Evolutionary conservation across 1,140 invertebrate genomes (phyloP), one percentile per base, ranked within the genome.

Genomic region (Drosophila baimaii): DNA sequence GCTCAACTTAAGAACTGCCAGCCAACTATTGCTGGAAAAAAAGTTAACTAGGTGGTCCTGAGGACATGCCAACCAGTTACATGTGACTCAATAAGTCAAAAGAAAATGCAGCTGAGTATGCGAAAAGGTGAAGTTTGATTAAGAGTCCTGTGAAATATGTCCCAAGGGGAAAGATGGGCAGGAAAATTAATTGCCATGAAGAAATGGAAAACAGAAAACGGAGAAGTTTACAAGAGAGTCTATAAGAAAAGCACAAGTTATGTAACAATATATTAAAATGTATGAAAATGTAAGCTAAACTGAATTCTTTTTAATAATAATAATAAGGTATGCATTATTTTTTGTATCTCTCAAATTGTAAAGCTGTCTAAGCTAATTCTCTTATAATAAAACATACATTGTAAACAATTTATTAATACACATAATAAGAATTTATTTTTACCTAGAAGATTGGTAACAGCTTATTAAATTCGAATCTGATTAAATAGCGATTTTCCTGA

Each of bases 61-160:
- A 56, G 55, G 65, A 70, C 59, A 80, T 57, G 54, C 59, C 58
- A 76, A 74, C 57, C 39, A 66, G 69, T 73, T 51, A 72, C 66
- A 72, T 47, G 72, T 75, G 70, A 79, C 66, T 72, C 66, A 72
- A 75, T 75, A 75, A 74, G 71, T 72, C 70, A 71, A 72, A 73
- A 25, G 70, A 41, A 54, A 64, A 37, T 27, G 43, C 33, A 64
- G 51, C 37, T 27, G 56, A 52, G 31, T 21, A 33, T 64, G 57
- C 5, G 44, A 51, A 65, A 39, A 21, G 35, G 3, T 29, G 33
- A 47, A 66, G 33, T 52, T 68, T 68, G 61, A 68, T 68, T 66
- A 68, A 39, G 33, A 46, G 25, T 27, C 39, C 15, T 51, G 21
- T 69, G 65, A 69, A 54, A 66, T 52, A 44, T 46, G 56, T 43